phyloP scores from a whole-genome alignment of 1,140 invertebrate species.

The Bombus turneri region DNA sequence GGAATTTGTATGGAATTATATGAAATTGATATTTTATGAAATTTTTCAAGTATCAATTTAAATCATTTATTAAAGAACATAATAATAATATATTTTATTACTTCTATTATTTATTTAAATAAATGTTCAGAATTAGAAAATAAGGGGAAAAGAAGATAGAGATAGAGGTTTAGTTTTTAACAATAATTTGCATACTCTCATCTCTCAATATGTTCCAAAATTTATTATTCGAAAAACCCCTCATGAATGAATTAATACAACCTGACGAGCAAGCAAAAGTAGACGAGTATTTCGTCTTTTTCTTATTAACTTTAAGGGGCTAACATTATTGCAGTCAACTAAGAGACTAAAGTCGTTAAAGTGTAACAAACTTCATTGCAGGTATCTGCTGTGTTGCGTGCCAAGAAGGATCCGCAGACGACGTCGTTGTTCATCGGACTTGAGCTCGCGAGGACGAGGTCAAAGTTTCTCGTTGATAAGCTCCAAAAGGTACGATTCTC shows the following conservation, averaged over 20 bases:
- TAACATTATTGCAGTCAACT: background rate
- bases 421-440: slow-evolving; percentile 64
- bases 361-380: slow-evolving; percentile 52
- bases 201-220: background rate
- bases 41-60: no score
- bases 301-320: background rate
- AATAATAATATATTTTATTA: no score
- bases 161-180: background rate
- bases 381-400: slow-evolving; percentile 74
- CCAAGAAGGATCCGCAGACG: slow-evolving; percentile 51
- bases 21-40: no score
- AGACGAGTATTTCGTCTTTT: background rate
- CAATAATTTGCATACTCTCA: no score
- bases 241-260: background rate
- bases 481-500: slow-evolving; percentile 69
- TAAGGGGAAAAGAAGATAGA: no score
- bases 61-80: no score
- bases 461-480: slow-evolving; percentile 74
- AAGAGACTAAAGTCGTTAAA: slow-evolving; percentile 6
- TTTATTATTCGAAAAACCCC: background rate
- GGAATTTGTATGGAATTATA: no score
- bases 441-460: slow-evolving; percentile 67
- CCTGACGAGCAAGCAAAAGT: background rate
- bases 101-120: no score
- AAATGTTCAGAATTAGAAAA: no score